Conservation (phyloP, 2,113 vertebrate genomes). For the rabbit (Oryctolagus cuniculus) region DNA sequence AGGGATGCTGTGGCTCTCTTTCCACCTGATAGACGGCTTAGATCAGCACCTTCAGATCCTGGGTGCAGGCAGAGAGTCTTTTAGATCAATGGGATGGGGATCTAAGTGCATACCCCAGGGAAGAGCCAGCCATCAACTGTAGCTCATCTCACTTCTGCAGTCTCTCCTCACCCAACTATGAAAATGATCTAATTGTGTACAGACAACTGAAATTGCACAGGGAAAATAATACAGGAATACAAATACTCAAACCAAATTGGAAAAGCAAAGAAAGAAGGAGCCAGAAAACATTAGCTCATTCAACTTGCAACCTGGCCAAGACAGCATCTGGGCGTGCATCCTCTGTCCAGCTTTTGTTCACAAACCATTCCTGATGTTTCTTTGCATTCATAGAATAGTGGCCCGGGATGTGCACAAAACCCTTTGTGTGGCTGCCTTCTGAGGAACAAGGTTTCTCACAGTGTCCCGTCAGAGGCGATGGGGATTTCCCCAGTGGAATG, state of each 20-base stretch:
- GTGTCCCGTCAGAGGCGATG: constrained; percentile 42
- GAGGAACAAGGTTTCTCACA: constrained; percentile 66
- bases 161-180: constrained; percentile 58
- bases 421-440: constrained; percentile 66
- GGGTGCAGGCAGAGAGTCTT: background rate
- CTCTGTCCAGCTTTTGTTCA: constrained; percentile 72
- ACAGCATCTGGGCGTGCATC: constrained; percentile 74
- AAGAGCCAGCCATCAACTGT: constrained; percentile 26
- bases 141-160: constrained; percentile 60
- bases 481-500: constrained; percentile 57
- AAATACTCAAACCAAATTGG: constrained; percentile 79
- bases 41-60: constrained; percentile 1
- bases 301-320: constrained; percentile 79
- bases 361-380: constrained; percentile 56
- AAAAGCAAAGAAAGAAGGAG: constrained; percentile 77
- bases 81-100: background rate
- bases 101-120: background rate
- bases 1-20: constrained; percentile 20
- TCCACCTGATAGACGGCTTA: constrained; percentile 6
- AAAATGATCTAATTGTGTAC: constrained; percentile 76
- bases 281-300: constrained; percentile 84
- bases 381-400: constrained; percentile 65
- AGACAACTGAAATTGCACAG: constrained; percentile 67
- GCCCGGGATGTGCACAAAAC: constrained; percentile 58
- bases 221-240: constrained; percentile 79